These are phyloP conservation scores for Callinectes sapidus DNA, from an alignment of 2,888 invertebrate genomes.

Conservation along the genomic window DNA sequence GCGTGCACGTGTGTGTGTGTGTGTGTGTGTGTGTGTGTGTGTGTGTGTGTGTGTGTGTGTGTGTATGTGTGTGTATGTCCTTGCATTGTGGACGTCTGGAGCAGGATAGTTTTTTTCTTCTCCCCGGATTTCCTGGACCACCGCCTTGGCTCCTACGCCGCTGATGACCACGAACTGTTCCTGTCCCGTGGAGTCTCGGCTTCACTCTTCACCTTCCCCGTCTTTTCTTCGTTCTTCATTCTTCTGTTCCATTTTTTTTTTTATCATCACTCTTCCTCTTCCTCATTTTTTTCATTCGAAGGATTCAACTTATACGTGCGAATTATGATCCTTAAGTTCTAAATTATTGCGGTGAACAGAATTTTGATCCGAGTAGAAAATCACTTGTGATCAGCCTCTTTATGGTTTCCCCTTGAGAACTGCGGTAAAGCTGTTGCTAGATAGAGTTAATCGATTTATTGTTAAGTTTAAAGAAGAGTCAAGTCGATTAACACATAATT, in stretches of 20 bases:
- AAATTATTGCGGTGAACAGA: not conserved
- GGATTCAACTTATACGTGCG: too few species aligned
- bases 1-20: slow-evolving; percentile 37
- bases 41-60: slow-evolving; percentile 47
- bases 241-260: not conserved
- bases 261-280: too few species aligned
- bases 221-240: not conserved
- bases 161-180: slow-evolving; percentile 2
- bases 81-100: slow-evolving; percentile 26
- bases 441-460: not conserved
- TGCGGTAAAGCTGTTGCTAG: too few species aligned
- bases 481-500: too few species aligned
- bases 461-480: not conserved
- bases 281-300: too few species aligned
- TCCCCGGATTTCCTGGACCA: slow-evolving; percentile 37
- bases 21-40: slow-evolving; percentile 48
- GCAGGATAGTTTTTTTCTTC: slow-evolving; percentile 7
- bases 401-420: too few species aligned
- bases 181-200: not conserved
- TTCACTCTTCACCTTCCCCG: not conserved
- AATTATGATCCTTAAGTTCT: too few species aligned
- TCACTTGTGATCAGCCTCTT: not conserved
- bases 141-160: slow-evolving; percentile 15
- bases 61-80: slow-evolving; percentile 43
- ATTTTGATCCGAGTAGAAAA: not conserved